These are phyloP conservation scores for Cygnus olor DNA, from an alignment of 2,797 vertebrate genomes.

Conservation along the genomic window DNA sequence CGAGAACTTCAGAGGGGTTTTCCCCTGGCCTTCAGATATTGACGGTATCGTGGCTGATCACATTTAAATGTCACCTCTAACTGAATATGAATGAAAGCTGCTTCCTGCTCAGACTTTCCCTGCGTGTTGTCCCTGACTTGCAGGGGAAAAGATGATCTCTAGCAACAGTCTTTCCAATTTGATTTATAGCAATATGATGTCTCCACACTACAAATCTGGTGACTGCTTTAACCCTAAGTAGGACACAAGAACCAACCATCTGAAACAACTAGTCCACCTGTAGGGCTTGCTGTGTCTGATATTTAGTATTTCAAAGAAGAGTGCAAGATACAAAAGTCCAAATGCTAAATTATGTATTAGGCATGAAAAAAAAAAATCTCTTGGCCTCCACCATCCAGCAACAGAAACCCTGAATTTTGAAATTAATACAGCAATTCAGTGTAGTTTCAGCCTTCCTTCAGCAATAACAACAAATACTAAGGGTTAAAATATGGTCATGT, in stretches of 20 bases:
- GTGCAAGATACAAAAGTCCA: not conserved
- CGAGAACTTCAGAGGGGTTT: slow-evolving; percentile 15
- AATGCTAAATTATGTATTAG: not conserved
- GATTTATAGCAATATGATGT: not conserved
- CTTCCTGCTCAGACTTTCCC: not conserved
- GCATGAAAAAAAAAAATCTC: not conserved
- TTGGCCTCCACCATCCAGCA: not conserved
- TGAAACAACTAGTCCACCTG: not conserved
- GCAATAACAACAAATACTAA: not conserved
- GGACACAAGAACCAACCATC: not conserved
- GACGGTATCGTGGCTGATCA: not conserved
- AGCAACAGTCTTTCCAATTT: not conserved
- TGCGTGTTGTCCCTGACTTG: not conserved
- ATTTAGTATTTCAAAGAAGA: not conserved
- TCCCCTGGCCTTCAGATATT: slow-evolving; percentile 2
- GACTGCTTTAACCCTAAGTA: not conserved
- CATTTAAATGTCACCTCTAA: slow-evolving; percentile 41
- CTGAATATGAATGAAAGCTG: not conserved
- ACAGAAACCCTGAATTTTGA: not conserved
- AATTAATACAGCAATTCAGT: not conserved
- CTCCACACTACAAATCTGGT: not conserved
- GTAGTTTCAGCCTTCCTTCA: not conserved
- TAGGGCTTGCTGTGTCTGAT: not conserved
- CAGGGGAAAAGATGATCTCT: not conserved
- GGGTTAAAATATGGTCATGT: not conserved